Conservation (phyloP, 2,888 invertebrate species). For the Xanthorhoe designata region DNA sequence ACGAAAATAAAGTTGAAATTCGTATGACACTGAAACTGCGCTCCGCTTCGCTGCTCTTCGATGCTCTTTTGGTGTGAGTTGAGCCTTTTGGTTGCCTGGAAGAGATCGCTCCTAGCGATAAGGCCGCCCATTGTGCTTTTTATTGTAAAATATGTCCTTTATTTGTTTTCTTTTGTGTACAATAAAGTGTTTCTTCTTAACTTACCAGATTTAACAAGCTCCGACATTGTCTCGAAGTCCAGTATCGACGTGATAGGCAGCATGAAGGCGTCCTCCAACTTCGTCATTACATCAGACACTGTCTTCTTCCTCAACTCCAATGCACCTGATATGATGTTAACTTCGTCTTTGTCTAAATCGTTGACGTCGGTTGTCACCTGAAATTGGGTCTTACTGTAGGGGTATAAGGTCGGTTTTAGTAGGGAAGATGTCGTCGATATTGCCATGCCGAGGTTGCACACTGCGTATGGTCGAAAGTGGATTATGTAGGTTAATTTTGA, state of each 20-base stretch:
- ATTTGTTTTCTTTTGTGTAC: no score
- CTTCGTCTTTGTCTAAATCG: constrained; percentile 96
- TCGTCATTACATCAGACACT: constrained; percentile 98
- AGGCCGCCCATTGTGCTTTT: no score
- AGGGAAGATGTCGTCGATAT: constrained; percentile 12
- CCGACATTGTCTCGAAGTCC: constrained; percentile 98
- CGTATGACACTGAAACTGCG: no score
- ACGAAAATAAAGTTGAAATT: no score
- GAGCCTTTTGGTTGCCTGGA: no score
- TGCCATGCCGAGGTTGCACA: neutral
- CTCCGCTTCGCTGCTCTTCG: no score
- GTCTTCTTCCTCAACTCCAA: constrained; percentile 85
- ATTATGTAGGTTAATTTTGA: neutral
- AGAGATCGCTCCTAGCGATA: no score
- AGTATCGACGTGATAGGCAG: constrained; percentile 94
- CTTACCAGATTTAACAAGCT: constrained; percentile 96
- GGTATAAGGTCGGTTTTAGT: neutral
- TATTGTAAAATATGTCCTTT: no score
- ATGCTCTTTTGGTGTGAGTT: no score
- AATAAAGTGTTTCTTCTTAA: no score
- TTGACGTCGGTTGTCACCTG: constrained; percentile 95
- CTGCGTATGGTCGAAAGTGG: constrained; percentile 1
- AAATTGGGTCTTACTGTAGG: constrained; percentile 19
- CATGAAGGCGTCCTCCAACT: constrained; percentile 98
- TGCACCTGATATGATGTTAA: constrained; percentile 97